Conservation (phyloP, 2,113 vertebrate species). For the Xenotilapia caudafasciata region DNA sequence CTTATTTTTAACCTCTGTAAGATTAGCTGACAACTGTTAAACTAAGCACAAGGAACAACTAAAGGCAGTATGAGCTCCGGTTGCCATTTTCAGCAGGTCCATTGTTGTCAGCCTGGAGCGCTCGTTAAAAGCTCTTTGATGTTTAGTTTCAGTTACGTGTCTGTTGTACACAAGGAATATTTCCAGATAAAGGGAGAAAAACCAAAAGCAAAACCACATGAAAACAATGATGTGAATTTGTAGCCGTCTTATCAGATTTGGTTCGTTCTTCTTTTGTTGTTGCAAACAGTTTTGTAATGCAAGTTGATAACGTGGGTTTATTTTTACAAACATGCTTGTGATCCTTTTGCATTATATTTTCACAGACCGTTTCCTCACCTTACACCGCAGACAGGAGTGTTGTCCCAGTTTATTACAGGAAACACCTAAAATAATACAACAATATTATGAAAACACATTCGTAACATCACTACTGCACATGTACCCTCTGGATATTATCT, state of each 20-base stretch:
- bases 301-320: neutral
- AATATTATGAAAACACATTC: neutral
- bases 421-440: constrained; percentile 66
- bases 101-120: neutral
- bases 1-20: neutral
- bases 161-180: neutral
- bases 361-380: constrained; percentile 71
- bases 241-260: neutral
- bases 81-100: neutral
- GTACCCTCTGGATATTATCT: neutral
- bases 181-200: neutral
- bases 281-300: neutral
- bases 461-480: neutral
- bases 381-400: constrained; percentile 95
- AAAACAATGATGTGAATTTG: neutral
- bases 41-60: neutral
- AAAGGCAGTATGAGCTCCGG: neutral
- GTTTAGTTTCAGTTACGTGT: neutral
- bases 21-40: neutral
- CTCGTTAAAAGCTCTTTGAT: neutral
- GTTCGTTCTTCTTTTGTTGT: neutral
- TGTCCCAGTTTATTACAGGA: constrained; percentile 96
- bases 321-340: neutral
- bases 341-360: neutral
- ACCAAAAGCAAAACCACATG: neutral